A percentile compares a stretch with the other conserved stretches of the same genome.
phyloP scores from a whole-genome alignment of 2,797 vertebrate species.

The Meda fulgida region DNA sequence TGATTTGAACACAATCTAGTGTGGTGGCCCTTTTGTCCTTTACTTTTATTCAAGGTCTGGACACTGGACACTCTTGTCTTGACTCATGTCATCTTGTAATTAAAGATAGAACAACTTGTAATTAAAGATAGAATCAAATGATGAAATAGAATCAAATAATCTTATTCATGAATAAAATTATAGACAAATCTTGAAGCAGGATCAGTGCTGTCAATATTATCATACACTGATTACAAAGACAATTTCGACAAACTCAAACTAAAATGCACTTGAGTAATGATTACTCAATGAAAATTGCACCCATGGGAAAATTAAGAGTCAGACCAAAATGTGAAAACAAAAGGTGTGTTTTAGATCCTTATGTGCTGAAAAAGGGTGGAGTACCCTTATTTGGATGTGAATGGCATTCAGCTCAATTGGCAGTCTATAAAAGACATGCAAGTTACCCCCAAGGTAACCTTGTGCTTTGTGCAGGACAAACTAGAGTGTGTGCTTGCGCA shows the following conservation, averaged over 20 bases:
- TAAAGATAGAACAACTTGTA: too few species aligned
- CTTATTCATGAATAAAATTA: too few species aligned
- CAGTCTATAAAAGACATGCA: not conserved
- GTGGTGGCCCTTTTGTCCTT: too few species aligned
- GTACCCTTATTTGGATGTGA: not conserved
- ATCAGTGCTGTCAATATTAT: constrained; percentile 13
- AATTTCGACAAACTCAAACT: not conserved
- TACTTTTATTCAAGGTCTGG: too few species aligned
- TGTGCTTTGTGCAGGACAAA: not conserved
- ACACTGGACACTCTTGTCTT: too few species aligned
- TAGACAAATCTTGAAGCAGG: constrained; percentile 32
- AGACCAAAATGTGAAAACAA: not conserved
- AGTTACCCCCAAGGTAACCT: not conserved
- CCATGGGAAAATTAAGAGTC: not conserved
- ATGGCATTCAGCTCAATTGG: not conserved
- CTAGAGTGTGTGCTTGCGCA: not conserved
- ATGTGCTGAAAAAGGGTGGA: not conserved
- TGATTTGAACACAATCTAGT: too few species aligned
- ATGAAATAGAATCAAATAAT: too few species aligned
- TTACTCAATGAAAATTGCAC: constrained; percentile 7
- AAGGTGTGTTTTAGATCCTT: not conserved
- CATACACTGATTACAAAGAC: constrained; percentile 14
- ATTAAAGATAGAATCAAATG: too few species aligned
- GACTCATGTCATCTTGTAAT: too few species aligned
- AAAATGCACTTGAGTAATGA: constrained; percentile 2